Conservation (phyloP, 2,888 invertebrate genomes). For the Ptilodon capucinus region DNA sequence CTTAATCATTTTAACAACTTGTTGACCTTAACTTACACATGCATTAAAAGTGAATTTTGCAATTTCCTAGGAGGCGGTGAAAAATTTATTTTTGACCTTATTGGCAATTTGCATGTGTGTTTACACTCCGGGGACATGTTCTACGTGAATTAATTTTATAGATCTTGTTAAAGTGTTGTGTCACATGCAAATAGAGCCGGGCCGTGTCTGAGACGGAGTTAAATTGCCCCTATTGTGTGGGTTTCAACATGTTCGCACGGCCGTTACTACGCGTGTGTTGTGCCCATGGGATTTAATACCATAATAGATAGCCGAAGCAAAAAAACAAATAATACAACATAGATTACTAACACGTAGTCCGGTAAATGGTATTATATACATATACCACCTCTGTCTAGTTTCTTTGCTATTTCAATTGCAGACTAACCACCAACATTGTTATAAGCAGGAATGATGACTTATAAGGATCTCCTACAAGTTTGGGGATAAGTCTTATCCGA, state of each 20-base stretch:
- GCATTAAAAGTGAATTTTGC: neutral
- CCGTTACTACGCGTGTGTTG: slow-evolving; percentile 33
- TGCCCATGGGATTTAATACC: slow-evolving; percentile 38
- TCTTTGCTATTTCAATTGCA: too few relatives aligned
- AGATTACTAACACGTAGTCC: neutral
- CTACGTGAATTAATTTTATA: slow-evolving; percentile 22
- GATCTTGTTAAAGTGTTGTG: slow-evolving; percentile 24
- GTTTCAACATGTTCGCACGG: slow-evolving; percentile 75
- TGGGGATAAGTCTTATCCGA: too few relatives aligned
- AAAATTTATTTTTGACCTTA: neutral
- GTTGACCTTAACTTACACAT: neutral
- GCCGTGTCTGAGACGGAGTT: slow-evolving; percentile 62
- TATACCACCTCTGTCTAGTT: too few relatives aligned
- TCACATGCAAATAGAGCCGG: slow-evolving; percentile 56
- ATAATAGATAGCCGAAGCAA: slow-evolving; percentile 25
- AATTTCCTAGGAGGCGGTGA: neutral
- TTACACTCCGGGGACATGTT: slow-evolving; percentile 3
- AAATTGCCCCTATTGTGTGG: slow-evolving; percentile 65
- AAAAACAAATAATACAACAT: neutral
- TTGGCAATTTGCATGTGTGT: neutral
- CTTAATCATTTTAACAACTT: neutral
- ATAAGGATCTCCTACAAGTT: too few relatives aligned
- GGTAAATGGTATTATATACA: neutral
- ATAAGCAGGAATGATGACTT: too few relatives aligned
- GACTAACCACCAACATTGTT: too few relatives aligned